Conservation (phyloP, 2,888 invertebrate species). For the Limnephilus lunatus region DNA sequence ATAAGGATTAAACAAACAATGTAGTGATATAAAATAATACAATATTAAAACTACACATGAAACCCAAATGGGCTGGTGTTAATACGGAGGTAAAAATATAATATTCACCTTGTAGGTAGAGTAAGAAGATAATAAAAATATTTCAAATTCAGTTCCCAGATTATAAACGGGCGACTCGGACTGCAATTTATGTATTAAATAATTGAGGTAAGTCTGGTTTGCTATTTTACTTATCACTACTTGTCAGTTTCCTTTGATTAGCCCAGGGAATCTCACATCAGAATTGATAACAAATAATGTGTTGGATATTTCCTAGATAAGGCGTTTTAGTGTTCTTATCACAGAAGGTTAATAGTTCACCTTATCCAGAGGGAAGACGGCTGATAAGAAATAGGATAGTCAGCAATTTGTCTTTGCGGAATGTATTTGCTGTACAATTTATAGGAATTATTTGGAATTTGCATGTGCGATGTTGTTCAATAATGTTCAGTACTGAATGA, state of each 20-base stretch:
- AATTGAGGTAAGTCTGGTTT: background rate
- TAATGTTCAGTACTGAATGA: background rate
- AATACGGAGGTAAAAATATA: background rate
- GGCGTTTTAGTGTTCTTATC: slow-evolving; percentile 4
- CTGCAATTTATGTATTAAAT: slow-evolving; percentile 2
- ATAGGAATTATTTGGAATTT: background rate
- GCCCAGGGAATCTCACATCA: background rate
- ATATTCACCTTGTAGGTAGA: background rate
- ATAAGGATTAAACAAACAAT: background rate
- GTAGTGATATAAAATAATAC: background rate
- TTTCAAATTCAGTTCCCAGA: background rate
- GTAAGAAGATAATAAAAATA: background rate
- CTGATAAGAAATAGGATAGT: background rate
- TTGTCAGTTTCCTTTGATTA: background rate
- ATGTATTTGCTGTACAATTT: background rate
- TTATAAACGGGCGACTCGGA: background rate
- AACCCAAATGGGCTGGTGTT: background rate
- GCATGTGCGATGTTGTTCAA: background rate
- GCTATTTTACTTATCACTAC: background rate
- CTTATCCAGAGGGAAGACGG: slow-evolving; percentile 2
- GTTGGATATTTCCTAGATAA: background rate
- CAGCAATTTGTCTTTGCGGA: background rate
- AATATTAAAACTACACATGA: background rate
- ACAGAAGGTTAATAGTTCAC: slow-evolving; percentile 19
- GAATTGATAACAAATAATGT: background rate